These are phyloP conservation scores for Pseudomyrmex concolor DNA, from an alignment of 1,140 invertebrate species.

Conservation along the genomic window DNA sequence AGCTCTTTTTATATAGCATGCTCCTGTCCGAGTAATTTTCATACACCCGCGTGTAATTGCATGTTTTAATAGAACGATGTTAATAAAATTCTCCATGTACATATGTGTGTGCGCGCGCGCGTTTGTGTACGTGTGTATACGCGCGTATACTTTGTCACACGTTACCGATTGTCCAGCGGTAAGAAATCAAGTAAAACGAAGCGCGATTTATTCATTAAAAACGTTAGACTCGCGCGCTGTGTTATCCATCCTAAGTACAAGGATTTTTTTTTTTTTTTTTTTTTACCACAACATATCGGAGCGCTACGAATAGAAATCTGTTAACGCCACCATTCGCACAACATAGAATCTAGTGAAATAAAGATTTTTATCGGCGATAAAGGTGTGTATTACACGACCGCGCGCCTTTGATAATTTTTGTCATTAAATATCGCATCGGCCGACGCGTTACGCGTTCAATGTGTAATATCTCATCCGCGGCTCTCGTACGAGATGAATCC, in stretches of 20 bases:
- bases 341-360: slow-evolving; percentile 20
- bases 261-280: no score
- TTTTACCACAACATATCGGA: background rate
- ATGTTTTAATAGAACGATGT: slow-evolving; percentile 33
- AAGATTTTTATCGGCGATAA: slow-evolving; percentile 22
- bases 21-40: slow-evolving; percentile 30
- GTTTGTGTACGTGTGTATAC: no score
- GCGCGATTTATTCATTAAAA: slow-evolving; percentile 16
- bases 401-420: slow-evolving; percentile 11
- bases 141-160: background rate
- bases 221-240: background rate
- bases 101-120: no score
- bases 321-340: background rate
- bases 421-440: slow-evolving; percentile 9
- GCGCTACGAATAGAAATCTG: background rate
- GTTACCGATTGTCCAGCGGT: background rate
- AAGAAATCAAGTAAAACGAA: slow-evolving; percentile 13
- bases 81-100: background rate
- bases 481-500: slow-evolving; percentile 42
- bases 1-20: background rate
- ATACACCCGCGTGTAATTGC: slow-evolving; percentile 31
- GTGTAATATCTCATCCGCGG: slow-evolving; percentile 14
- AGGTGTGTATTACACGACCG: background rate
- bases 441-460: background rate
- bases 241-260: background rate